These are phyloP conservation scores for Tiliacea aurago DNA, from an alignment of 2,888 invertebrate genomes.

Conservation along the genomic window DNA sequence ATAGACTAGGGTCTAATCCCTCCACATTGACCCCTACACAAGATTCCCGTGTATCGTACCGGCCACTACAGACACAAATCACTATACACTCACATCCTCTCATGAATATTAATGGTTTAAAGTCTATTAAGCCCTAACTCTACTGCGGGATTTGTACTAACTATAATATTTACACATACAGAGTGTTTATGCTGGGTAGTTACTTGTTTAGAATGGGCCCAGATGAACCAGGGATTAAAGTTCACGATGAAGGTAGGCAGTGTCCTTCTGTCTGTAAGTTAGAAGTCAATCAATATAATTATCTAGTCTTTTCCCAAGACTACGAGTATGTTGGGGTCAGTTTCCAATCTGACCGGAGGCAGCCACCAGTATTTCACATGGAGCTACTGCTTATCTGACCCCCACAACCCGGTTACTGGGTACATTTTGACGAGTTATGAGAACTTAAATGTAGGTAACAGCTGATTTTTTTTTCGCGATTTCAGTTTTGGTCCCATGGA, in stretches of 20 bases:
- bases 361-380: too few relatives aligned
- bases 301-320: background rate
- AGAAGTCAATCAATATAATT: background rate
- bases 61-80: conserved; percentile 49
- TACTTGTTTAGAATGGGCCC: background rate
- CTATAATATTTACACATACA: conserved; percentile 25
- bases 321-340: too few relatives aligned
- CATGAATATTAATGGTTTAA: conserved; percentile 52
- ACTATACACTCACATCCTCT: conserved; percentile 44
- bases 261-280: background rate
- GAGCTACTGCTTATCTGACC: too few relatives aligned
- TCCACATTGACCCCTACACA: background rate
- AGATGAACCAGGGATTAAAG: conserved; percentile 2
- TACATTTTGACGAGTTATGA: too few relatives aligned
- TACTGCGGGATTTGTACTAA: conserved; percentile 10
- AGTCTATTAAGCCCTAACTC: conserved; percentile 46
- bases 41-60: conserved; percentile 13
- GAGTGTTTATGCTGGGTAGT: background rate
- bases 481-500: too few relatives aligned
- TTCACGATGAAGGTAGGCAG: background rate
- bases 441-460: too few relatives aligned
- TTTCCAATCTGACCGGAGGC: too few relatives aligned
- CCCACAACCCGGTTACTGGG: too few relatives aligned
- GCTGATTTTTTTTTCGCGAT: too few relatives aligned
- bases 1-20: background rate